A percentile compares a stretch with the other conserved stretches of the same genome.
These are phyloP conservation scores for Lysiphlebus fabarum DNA, from an alignment of 1,140 invertebrate genomes.

Conservation along the genomic window DNA sequence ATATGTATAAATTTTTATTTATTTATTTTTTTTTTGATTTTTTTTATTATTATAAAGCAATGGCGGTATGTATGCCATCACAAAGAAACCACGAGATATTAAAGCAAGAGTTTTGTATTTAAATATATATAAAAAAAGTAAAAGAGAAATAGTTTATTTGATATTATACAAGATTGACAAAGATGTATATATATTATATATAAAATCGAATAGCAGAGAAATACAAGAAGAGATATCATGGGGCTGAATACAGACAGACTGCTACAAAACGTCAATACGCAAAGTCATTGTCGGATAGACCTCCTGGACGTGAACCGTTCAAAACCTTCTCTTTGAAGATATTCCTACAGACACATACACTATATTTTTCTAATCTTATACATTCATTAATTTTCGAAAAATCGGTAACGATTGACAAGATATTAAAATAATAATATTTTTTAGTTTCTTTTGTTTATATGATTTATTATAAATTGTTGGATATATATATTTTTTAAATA, in stretches of 20 bases:
- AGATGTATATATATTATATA: constrained; percentile 1
- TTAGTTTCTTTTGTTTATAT: not conserved
- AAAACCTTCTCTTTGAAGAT: constrained; percentile 10
- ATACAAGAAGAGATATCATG: constrained; percentile 17
- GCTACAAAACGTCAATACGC: constrained; percentile 14
- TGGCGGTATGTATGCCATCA: too few relatives aligned
- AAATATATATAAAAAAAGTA: too few relatives aligned
- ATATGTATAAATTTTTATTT: too few relatives aligned
- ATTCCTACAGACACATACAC: not conserved
- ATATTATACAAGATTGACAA: not conserved
- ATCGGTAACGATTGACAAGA: constrained; percentile 5
- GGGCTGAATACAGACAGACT: constrained; percentile 4
- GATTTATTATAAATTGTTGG: constrained; percentile 1
- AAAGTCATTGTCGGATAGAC: constrained; percentile 21
- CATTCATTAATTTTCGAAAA: constrained; percentile 19
- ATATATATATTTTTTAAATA: not conserved
- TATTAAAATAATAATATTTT: not conserved
- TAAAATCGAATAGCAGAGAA: constrained; percentile 11
- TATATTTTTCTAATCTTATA: constrained; percentile 6
- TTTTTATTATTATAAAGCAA: too few relatives aligned
- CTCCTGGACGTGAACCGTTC: constrained; percentile 3
- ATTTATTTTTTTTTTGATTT: too few relatives aligned
- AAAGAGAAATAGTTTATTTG: too few relatives aligned
- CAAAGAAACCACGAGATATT: too few relatives aligned
- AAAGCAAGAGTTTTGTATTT: too few relatives aligned